Conservation (phyloP, 2,888 invertebrate species). For the Phaonia tiefii region DNA sequence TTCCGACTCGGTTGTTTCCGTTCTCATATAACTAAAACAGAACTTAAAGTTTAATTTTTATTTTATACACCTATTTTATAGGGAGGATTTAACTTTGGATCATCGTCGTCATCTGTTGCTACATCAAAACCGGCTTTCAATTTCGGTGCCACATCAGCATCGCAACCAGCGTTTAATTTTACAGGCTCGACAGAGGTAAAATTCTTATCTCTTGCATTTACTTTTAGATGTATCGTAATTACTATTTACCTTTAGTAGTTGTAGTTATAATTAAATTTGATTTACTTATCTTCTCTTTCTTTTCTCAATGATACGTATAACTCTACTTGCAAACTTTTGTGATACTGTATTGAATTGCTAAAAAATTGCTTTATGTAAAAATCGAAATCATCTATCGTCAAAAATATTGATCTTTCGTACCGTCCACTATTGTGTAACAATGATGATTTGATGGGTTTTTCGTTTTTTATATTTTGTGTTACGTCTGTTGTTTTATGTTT, state of each 20-base stretch:
- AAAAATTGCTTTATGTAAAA: constrained; percentile 52
- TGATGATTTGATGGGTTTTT: constrained; percentile 31
- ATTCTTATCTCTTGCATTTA: neutral
- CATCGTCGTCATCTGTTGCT: constrained; percentile 36
- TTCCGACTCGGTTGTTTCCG: too few relatives aligned
- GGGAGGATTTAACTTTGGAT: constrained; percentile 69
- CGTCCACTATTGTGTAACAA: constrained; percentile 46
- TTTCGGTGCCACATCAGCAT: constrained; percentile 70
- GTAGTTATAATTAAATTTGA: constrained; percentile 55
- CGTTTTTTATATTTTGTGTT: constrained; percentile 28
- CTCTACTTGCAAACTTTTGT: constrained; percentile 35
- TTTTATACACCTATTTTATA: too few relatives aligned
- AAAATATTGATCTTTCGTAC: constrained; percentile 33
- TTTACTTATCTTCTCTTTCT: constrained; percentile 60
- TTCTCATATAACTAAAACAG: too few relatives aligned
- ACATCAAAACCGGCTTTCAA: constrained; percentile 74
- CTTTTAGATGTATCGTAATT: too few relatives aligned
- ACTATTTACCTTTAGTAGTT: constrained; percentile 44
- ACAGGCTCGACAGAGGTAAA: constrained; percentile 72
- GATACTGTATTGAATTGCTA: constrained; percentile 48
- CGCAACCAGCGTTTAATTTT: constrained; percentile 75
- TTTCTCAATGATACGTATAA: constrained; percentile 39
- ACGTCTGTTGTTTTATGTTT: constrained; percentile 36
- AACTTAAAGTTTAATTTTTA: too few relatives aligned
- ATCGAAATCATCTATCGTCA: constrained; percentile 44